Evolutionary conservation across 2,113 vertebrate genomes (phyloP).

Genomic region (Chascanopsetta lugubris): DNA sequence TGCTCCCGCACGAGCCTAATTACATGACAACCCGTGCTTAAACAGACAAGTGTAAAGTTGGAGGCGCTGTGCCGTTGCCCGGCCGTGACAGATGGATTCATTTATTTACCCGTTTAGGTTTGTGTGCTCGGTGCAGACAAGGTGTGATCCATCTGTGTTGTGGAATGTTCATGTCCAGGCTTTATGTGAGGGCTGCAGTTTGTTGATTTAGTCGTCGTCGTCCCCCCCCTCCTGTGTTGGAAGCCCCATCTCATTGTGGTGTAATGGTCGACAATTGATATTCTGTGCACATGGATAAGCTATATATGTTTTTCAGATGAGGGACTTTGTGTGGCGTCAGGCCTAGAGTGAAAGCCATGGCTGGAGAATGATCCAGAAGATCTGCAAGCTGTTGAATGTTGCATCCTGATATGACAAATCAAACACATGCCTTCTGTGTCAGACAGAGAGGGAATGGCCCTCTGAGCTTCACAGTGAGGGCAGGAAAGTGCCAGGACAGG

Average conservation of each 20-base stretch:
- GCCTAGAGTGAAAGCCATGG: constrained; percentile 32
- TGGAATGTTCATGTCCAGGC: constrained; percentile 29
- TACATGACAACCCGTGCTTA: constrained; percentile 55
- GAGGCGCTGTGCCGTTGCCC: constrained; percentile 66
- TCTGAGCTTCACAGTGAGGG: constrained; percentile 15
- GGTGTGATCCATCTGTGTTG: constrained; percentile 44
- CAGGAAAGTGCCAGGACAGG: constrained; percentile 16
- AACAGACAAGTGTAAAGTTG: constrained; percentile 76
- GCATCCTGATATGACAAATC: constrained; percentile 46
- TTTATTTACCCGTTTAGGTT: constrained; percentile 26
- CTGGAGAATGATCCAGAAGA: constrained; percentile 49
- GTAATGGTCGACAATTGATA: constrained; percentile 62
- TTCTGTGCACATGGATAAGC: constrained; percentile 55
- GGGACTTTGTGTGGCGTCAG: constrained; percentile 41
- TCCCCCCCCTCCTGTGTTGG: constrained; percentile 3
- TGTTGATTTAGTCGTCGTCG: constrained; percentile 42
- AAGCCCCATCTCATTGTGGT: constrained; percentile 49
- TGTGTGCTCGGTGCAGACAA: constrained; percentile 54
- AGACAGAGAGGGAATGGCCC: constrained; percentile 38
- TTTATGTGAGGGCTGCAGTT: constrained; percentile 30
- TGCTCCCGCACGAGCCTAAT: constrained; percentile 47
- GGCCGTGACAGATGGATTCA: constrained; percentile 53
- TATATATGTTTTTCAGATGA: constrained; percentile 55
- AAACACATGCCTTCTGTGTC: constrained; percentile 56
- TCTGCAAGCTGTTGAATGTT: constrained; percentile 66